phyloP scores from a whole-genome alignment of 2,888 invertebrate species.

The Dicycla oo region DNA sequence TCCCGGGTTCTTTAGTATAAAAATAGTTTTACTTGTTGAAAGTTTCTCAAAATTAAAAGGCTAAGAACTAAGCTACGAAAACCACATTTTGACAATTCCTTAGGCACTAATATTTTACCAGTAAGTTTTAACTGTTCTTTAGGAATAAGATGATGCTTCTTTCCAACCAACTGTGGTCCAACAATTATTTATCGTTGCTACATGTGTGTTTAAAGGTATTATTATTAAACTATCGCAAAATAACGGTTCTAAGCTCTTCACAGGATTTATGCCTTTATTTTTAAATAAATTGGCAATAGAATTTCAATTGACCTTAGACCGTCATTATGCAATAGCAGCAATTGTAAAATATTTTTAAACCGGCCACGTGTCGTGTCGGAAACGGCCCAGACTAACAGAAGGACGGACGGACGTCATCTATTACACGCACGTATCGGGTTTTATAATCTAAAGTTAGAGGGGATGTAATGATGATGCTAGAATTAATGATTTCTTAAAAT shows the following conservation, averaged over 20 bases:
- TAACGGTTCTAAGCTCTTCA: neutral
- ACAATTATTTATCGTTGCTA: neutral
- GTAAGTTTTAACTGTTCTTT: neutral
- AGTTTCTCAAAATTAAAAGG: neutral
- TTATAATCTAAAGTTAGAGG: constrained; percentile 53
- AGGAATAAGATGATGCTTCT: neutral
- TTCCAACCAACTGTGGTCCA: neutral
- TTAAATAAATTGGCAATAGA: constrained; percentile 11
- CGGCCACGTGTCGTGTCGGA: constrained; percentile 78
- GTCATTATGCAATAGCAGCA: constrained; percentile 50
- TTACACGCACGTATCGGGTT: constrained; percentile 72
- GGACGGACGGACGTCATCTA: constrained; percentile 71
- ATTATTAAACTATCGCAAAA: neutral
- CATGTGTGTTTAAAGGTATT: neutral
- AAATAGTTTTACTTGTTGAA: neutral
- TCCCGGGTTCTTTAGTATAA: neutral
- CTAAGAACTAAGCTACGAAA: neutral
- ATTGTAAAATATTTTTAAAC: constrained; percentile 72
- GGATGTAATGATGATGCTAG: constrained; percentile 29
- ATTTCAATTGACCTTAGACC: constrained; percentile 28
- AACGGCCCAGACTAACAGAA: constrained; percentile 67
- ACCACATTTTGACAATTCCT: neutral
- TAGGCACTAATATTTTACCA: neutral
- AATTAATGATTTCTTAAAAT: no score
- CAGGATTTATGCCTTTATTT: neutral